Conservation (phyloP, 2,888 invertebrate genomes). For the Lycaena phlaeas region DNA sequence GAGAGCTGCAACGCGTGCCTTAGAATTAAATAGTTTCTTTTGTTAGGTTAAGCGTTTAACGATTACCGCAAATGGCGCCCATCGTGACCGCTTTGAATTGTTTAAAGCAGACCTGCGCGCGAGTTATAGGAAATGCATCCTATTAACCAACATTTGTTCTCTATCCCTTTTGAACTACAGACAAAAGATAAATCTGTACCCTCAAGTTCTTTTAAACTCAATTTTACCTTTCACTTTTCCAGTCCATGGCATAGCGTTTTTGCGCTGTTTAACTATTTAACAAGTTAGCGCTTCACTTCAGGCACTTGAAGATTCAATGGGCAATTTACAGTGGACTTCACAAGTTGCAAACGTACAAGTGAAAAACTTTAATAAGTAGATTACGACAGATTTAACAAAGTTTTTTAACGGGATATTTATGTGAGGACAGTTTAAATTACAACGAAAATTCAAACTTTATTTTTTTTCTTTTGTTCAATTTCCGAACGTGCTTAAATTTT, state of each 20-base stretch:
- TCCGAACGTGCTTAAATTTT: neutral
- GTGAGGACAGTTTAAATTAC: neutral
- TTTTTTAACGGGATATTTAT: neutral
- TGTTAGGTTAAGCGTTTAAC: conserved; percentile 47
- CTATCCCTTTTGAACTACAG: neutral
- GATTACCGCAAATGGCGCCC: conserved; percentile 42
- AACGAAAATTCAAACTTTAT: neutral
- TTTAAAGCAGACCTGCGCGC: conserved; percentile 12
- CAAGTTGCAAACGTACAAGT: conserved; percentile 11
- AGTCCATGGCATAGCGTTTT: conserved; percentile 8
- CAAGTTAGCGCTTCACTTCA: conserved; percentile 13
- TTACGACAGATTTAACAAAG: neutral
- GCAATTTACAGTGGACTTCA: conserved; percentile 16
- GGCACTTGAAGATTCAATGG: conserved; percentile 18
- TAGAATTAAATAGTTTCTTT: conserved; percentile 63
- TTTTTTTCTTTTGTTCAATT: neutral
- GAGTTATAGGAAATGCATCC: neutral
- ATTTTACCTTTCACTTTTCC: conserved; percentile 11
- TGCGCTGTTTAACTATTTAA: conserved; percentile 13
- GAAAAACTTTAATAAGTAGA: conserved; percentile 8
- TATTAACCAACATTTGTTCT: neutral
- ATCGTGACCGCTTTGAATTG: conserved; percentile 42
- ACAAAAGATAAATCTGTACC: too few relatives aligned
- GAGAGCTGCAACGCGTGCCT: conserved; percentile 46
- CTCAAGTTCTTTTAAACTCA: too few relatives aligned